phyloP scores from a whole-genome alignment of 2,888 invertebrate genomes.

The Idaea dimidiata region DNA sequence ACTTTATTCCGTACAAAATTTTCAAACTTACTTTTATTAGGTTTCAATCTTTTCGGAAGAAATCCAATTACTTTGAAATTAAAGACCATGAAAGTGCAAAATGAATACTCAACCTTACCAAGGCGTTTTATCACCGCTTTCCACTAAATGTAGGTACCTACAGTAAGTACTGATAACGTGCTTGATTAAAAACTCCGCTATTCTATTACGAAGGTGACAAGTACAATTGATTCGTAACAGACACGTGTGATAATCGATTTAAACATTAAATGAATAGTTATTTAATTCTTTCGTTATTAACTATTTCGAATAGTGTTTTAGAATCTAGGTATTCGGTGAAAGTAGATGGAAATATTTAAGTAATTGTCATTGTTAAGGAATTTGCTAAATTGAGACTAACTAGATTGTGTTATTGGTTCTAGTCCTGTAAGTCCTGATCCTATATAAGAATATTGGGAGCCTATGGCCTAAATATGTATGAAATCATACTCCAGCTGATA shows the following conservation, averaged over 20 bases:
- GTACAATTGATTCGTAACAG: slow-evolving; percentile 74
- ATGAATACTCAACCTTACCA: background rate
- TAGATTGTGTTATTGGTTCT: too few species aligned
- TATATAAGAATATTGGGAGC: too few species aligned
- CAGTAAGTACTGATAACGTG: slow-evolving; percentile 25
- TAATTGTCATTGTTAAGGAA: too few species aligned
- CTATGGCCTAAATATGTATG: too few species aligned
- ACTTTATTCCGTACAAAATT: background rate
- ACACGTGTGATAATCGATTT: slow-evolving; percentile 73
- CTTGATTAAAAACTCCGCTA: slow-evolving; percentile 28
- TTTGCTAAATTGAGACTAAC: too few species aligned
- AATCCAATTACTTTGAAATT: background rate
- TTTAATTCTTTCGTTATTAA: slow-evolving; percentile 54
- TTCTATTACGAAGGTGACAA: slow-evolving; percentile 65
- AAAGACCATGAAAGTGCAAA: background rate
- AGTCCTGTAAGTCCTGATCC: too few species aligned
- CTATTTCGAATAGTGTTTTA: slow-evolving; percentile 43
- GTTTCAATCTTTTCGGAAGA: background rate
- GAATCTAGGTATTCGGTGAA: too few species aligned
- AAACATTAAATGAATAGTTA: slow-evolving; percentile 48
- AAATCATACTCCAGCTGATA: too few species aligned
- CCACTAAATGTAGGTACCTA: slow-evolving; percentile 10
- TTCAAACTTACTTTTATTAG: background rate
- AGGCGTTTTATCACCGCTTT: background rate
- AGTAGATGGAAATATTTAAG: too few species aligned